Evolutionary conservation across 1,140 invertebrate species (phyloP).

Genomic region (Gonioctena quinquepunctata): DNA sequence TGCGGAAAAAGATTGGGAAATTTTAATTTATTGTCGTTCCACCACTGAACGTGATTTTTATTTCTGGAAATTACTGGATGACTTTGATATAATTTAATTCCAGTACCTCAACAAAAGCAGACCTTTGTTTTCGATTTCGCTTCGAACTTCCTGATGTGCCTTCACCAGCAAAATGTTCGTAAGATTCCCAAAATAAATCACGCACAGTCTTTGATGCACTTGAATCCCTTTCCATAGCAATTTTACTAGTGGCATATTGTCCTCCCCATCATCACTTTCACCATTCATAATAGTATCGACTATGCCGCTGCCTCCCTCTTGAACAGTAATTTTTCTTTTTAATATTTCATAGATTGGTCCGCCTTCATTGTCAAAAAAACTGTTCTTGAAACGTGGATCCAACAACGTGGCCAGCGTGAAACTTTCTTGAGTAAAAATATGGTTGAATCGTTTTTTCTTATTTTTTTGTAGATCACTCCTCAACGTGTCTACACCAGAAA

Average conservation of each 20-base stretch:
- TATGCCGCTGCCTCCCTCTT: background rate
- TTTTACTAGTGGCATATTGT: background rate
- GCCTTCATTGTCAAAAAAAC: slow-evolving; percentile 13
- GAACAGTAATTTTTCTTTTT: slow-evolving; percentile 2
- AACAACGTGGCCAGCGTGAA: slow-evolving; percentile 16
- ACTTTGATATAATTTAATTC: background rate
- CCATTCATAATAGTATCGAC: background rate
- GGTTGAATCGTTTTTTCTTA: slow-evolving; percentile 12
- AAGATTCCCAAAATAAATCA: background rate
- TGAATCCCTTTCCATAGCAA: background rate
- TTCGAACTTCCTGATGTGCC: background rate
- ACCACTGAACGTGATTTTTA: background rate
- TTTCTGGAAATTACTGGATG: background rate
- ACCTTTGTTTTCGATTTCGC: background rate
- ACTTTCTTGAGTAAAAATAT: background rate
- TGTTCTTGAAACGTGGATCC: slow-evolving; percentile 11
- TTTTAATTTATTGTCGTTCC: background rate
- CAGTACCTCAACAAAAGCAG: background rate
- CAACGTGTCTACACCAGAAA: background rate
- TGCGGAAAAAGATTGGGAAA: background rate
- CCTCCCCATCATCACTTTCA: background rate
- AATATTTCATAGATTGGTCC: background rate
- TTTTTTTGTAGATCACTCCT: background rate
- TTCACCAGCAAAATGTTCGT: background rate
- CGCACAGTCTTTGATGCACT: slow-evolving; percentile 1